These are phyloP conservation scores for Leptatherina wallacei DNA, from an alignment of 2,797 vertebrate genomes.

Conservation along the genomic window DNA sequence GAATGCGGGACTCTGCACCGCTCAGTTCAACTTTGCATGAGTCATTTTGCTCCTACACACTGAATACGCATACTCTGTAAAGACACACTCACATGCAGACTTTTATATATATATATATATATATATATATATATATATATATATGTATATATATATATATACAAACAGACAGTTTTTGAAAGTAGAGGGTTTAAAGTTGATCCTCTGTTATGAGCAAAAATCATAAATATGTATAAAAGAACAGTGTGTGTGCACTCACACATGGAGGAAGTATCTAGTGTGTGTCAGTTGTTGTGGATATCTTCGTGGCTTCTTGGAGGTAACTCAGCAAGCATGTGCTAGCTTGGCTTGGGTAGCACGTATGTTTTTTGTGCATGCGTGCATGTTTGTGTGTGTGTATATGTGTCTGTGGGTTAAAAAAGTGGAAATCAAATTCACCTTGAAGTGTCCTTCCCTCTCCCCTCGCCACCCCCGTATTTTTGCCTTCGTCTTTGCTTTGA, in stretches of 20 bases:
- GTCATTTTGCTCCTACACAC: conserved; percentile 72
- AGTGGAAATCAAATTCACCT: conserved; percentile 92
- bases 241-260: conserved; percentile 20
- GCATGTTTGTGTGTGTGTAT: conserved; percentile 7
- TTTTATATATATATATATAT: conserved; percentile 16
- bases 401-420: conserved; percentile 72
- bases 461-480: conserved; percentile 68
- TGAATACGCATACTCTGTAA: conserved; percentile 68
- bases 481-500: conserved; percentile 82
- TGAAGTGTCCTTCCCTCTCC: conserved; percentile 85
- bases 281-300: conserved; percentile 22
- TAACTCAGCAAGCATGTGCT: conserved; percentile 81
- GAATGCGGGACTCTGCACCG: conserved; percentile 49
- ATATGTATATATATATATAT: background rate
- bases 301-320: conserved; percentile 36
- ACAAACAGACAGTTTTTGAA: conserved; percentile 56
- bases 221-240: conserved; percentile 70
- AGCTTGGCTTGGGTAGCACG: conserved; percentile 31
- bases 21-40: conserved; percentile 63
- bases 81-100: conserved; percentile 42
- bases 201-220: conserved; percentile 59
- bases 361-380: conserved; percentile 18
- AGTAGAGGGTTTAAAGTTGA: conserved; percentile 68
- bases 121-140: conserved; percentile 5
- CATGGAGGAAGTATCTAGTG: conserved; percentile 16